Evolutionary conservation across 2,113 vertebrate genomes (phyloP), one percentile per base, ranked within the genome.

Genomic region (Strigops habroptila): DNA sequence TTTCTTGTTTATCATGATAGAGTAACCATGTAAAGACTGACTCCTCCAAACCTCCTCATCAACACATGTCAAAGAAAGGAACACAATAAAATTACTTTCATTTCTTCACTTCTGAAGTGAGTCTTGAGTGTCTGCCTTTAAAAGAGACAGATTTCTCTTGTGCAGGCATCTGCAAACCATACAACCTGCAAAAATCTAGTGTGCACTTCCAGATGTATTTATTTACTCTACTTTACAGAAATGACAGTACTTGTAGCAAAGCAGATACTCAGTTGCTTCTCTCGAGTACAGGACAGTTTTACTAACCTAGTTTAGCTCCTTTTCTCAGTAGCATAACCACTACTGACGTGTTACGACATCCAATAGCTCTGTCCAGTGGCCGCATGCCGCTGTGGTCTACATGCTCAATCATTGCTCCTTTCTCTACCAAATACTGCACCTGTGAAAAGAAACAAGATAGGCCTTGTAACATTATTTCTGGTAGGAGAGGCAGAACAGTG

Each of bases 341-440:
- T 5, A 99, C 99, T 0, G 99, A 97, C 0, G 99, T 99, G 82
- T 99, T 99, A 48, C 99, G 98, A 73, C 99, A 99, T 15, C 99
- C 99, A 3, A 99, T 99, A 18, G 99, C 99, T 96, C 99, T 98
- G 98, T 99, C 99, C 97, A 99, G 95, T 5, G 99, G 99, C 69
- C 99, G 98, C 99, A 99, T 99, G 37, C 99, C 99, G 5, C 99
- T 99, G 95, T 98, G 98, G 98, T 99, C 99, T 75, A 99, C 97
- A 1, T 99, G 99, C 97, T 99, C 99, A 7, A 99, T 99, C 97
- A 98, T 97, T 0, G 99, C 99, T 91, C 99, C 99, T 81, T 98
- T 98, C 87, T 99, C 99, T n/a, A 99, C 99, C 97, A 99, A 97
- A 95, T 99, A 99, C 97, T 99, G 99, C 93, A 99, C 99, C 99